Conservation (phyloP, 2,113 vertebrate species). For the Odocoileus hemionus region DNA sequence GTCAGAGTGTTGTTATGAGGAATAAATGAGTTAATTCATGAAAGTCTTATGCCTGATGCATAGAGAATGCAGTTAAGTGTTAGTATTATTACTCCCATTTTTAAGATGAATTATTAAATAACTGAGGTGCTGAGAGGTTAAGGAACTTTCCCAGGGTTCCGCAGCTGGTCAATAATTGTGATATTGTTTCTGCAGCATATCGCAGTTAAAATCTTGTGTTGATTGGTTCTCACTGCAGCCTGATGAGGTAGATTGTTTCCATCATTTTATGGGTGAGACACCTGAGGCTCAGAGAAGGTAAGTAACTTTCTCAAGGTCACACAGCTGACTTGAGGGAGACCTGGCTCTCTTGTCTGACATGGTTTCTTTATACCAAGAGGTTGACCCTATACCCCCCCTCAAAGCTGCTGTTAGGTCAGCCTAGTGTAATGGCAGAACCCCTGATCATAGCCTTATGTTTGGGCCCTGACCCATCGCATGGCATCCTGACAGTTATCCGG, state of each 20-base stretch:
- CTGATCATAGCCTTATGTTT: neutral
- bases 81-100: neutral
- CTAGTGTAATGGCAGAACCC: neutral
- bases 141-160: neutral
- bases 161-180: neutral
- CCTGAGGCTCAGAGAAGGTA: neutral
- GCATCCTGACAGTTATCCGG: neutral
- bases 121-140: neutral
- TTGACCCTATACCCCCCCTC: neutral
- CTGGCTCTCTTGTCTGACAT: neutral
- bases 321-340: neutral
- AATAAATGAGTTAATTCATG: neutral
- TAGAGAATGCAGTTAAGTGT: neutral
- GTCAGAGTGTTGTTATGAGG: neutral
- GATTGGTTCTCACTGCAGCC: neutral
- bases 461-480: rapidly evolving
- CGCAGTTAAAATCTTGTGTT: neutral
- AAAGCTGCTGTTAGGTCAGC: neutral
- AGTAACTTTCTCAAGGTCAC: neutral
- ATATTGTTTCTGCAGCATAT: neutral
- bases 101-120: neutral
- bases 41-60: neutral
- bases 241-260: neutral
- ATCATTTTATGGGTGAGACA: neutral
- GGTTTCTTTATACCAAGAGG: neutral